Base-by-base conservation (phyloP, 2,113 vertebrate genomes). In the Aleadryas rufinucha region DNA sequence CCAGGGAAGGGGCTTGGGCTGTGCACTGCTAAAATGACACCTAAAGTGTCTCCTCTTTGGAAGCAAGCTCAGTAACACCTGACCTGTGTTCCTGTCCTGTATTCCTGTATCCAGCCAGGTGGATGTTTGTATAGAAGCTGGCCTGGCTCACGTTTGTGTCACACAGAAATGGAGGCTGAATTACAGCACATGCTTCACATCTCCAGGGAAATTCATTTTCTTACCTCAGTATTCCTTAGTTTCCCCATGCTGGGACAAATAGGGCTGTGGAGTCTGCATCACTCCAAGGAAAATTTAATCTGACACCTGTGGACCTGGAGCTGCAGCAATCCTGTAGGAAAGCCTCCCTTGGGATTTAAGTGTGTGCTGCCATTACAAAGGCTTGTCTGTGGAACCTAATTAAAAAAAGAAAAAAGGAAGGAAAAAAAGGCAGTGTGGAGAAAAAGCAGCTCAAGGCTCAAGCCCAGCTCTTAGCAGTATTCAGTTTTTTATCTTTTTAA, bases 361-460 rank as follows among this genome's bases (percentile, higher is more conserved):
- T 10, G 13, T 53, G 59, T 37, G 65, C 17, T 45, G 30, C 24
- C 10, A 11, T 68, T 84, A 47, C 74, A 74, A 81, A 87, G 21
- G 44, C 45, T 74, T 77, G 13, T 27, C 39, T 4, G 2, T 65
- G 12, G 16, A 64, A 56, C 9, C 1, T 41, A 24, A 54, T 27
- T 39, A 2, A 17, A 26, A 56, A 50, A 22, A 57, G 12, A 13
- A 8, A 19, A 41, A 19, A 7, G 14, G 26, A 24, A 35, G 37
- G 11, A 12, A 21, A 19, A 22, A 60, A 21, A 22, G 7, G 17
- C 28, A 6, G 0, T 1, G 16, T 2, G 7, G 8, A 33, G 12
- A 26, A 9, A 24, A 52, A 22, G 9, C 20, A 69, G 6, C 15
- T 42, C 65, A 26, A 42, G 52, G 30, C 21, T 59, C 16, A 60